Conservation (phyloP, 2,797 vertebrate genomes). For the Thunnus albacares region DNA sequence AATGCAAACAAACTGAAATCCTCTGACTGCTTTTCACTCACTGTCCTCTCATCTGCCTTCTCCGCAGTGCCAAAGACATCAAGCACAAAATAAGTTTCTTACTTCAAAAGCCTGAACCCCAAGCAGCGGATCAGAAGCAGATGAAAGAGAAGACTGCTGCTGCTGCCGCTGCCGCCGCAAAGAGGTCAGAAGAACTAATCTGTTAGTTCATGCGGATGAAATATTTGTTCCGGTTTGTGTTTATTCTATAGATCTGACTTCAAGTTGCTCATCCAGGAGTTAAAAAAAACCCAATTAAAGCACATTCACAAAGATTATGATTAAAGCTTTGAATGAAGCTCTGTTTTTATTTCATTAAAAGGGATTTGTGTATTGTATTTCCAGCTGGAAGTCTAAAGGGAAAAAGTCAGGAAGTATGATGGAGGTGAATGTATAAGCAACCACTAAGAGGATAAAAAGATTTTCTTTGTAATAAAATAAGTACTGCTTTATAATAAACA, state of each 20-base stretch:
- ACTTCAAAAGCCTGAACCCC: slow-evolving; percentile 91
- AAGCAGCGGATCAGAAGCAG: slow-evolving; percentile 82
- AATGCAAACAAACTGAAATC: slow-evolving; percentile 17
- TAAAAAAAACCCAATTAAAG: neutral
- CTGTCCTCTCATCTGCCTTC: neutral
- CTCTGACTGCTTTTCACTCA: neutral
- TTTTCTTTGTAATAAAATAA: neutral
- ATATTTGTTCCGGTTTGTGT: neutral
- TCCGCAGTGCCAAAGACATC: slow-evolving; percentile 93
- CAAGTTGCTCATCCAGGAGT: too few species aligned
- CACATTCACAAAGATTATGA: neutral
- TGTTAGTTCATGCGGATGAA: neutral
- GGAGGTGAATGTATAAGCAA: neutral
- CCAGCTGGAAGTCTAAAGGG: neutral
- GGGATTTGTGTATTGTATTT: neutral
- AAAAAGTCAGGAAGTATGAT: neutral
- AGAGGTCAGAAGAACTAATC: slow-evolving; percentile 84
- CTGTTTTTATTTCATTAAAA: neutral
- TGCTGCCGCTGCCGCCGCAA: slow-evolving; percentile 62
- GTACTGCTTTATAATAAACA: neutral
- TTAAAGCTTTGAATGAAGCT: too few species aligned
- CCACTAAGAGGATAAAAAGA: neutral
- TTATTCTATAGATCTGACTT: neutral
- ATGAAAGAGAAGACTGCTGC: slow-evolving; percentile 79
- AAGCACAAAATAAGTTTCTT: slow-evolving; percentile 94